Percentiles rank a stretch among this genome's conserved stretches.
phyloP scores from a whole-genome alignment of 2,113 vertebrate species.

The human region GRCh38 chr16:73925001-73925500 shows the following conservation, averaged over 20 bases:
- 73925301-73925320: neutral
- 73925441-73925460: neutral
- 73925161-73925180: neutral
- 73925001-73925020: constrained; percentile 58
- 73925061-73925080: neutral
- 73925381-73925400: neutral
- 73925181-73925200: neutral
- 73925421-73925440: neutral
- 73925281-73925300: neutral
- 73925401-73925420: neutral
- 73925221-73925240: neutral
- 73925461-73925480: neutral
- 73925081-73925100: neutral
- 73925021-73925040: neutral
- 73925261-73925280: neutral
- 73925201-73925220: neutral
- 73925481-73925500: neutral
- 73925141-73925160: neutral
- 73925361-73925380: neutral
- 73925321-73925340: neutral
- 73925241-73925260: neutral
- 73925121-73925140: neutral
- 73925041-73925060: neutral
- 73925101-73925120: neutral
- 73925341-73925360: neutral